Evolutionary conservation across 2,888 invertebrate species (phyloP).

Genomic region (Euclidia mi): DNA sequence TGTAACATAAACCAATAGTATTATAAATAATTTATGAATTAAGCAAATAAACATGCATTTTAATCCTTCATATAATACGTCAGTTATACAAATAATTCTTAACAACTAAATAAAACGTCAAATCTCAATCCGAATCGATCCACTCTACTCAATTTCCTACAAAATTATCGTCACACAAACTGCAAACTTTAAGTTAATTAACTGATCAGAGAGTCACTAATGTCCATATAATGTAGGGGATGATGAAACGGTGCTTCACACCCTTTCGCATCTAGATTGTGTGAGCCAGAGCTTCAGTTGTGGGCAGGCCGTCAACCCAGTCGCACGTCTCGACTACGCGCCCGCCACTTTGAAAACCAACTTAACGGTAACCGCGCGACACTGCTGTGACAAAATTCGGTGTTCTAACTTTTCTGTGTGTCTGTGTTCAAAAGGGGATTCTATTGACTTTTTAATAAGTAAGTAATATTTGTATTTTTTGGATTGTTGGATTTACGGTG

Average conservation of each 20-base stretch:
- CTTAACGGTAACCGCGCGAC: slow-evolving; percentile 39
- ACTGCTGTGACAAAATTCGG: slow-evolving; percentile 43
- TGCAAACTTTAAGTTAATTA: slow-evolving; percentile 58
- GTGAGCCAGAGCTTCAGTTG: slow-evolving; percentile 46
- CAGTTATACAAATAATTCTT: no score
- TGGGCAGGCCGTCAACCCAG: slow-evolving; percentile 27
- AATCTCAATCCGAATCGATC: neutral
- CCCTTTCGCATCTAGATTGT: slow-evolving; percentile 50
- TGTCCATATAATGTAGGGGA: slow-evolving; percentile 52
- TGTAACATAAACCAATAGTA: no score
- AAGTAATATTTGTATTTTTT: slow-evolving; percentile 27
- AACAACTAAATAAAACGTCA: neutral
- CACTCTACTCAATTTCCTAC: slow-evolving; percentile 36
- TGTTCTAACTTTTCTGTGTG: slow-evolving; percentile 53
- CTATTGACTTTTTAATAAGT: slow-evolving; percentile 31
- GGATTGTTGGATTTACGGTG: neutral
- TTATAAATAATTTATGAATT: no score
- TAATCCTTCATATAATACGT: no score
- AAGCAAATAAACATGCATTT: no score
- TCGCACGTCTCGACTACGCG: slow-evolving; percentile 41
- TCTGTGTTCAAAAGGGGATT: slow-evolving; percentile 46
- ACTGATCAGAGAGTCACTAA: slow-evolving; percentile 58
- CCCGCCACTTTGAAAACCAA: slow-evolving; percentile 18
- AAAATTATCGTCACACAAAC: slow-evolving; percentile 41
- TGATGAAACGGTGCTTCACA: slow-evolving; percentile 58